A percentile compares a stretch with the other conserved stretches of the same genome.
phyloP scores from a whole-genome alignment of 2,888 invertebrate species.

The Mythimna albipuncta region DNA sequence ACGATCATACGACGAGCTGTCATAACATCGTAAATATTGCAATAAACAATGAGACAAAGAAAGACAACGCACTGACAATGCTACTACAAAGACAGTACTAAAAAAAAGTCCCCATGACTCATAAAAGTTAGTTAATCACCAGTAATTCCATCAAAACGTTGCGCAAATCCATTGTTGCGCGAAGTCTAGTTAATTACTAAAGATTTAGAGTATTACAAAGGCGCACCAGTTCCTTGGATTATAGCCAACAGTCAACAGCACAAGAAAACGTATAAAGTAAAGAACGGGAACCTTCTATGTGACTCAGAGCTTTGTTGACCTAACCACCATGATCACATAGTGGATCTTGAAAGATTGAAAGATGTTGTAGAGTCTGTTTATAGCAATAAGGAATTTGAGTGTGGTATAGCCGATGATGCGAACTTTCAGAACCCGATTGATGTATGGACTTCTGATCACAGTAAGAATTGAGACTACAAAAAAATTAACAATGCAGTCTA shows the following conservation, averaged over 20 bases:
- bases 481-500: not conserved
- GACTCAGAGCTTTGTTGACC: constrained; percentile 48
- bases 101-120: constrained; percentile 35
- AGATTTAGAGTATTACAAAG: constrained; percentile 56
- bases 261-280: constrained; percentile 35
- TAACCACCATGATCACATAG: constrained; percentile 1
- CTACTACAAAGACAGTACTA: constrained; percentile 22
- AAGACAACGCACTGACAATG: constrained; percentile 11
- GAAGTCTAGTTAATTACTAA: constrained; percentile 62
- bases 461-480: not conserved
- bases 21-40: constrained; percentile 29
- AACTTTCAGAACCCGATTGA: not conserved
- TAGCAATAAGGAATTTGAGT: constrained; percentile 7
- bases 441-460: not conserved
- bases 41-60: constrained; percentile 26
- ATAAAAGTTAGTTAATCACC: constrained; percentile 45
- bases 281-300: constrained; percentile 51
- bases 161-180: constrained; percentile 53
- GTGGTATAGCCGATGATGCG: not conserved
- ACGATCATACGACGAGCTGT: constrained; percentile 2
- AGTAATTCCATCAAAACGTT: constrained; percentile 54
- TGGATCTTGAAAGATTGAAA: constrained; percentile 21
- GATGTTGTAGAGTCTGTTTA: not conserved
- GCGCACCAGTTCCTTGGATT: constrained; percentile 57
- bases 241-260: constrained; percentile 44